Base-by-base conservation (phyloP, 2,888 invertebrate species). In the Pinctada fucata region DNA sequence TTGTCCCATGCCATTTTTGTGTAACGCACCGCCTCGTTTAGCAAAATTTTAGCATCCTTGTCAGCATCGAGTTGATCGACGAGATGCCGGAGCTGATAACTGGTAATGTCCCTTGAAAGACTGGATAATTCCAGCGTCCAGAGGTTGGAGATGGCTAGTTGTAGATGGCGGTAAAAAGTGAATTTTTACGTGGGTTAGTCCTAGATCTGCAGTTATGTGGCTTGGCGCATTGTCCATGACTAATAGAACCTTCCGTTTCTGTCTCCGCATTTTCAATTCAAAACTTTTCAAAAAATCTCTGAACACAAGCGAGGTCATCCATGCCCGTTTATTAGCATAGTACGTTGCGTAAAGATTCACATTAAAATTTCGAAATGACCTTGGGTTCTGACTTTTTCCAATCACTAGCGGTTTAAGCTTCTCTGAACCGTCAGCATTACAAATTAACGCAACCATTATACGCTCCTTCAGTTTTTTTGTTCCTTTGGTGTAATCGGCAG, bases 301-400 rank as follows among this genome's bases (percentile, higher is more conserved):
- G 58, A 82, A 84, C 2, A 84, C 72, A 80, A 58, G 80, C 76
- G 31, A n/a, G 31, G 4, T 83, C 84, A 84, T 84, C 83, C 83
- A 84, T 13, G 83, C 82, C 58, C 31, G 6, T 58, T 58, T 58
- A 67, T 67, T 13, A 10, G 16, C 31, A 16, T 2, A 10, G 45
- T 67, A 13, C 2, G 13, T 31, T 2, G 31, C 16, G 31, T 5
- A 67, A 8, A 67, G 45, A 3, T 45, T 13, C 10, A 67, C 67
- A 67, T 2, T 67, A 45, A 67, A 67, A 31, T 67, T 67, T 13
- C 5, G 16, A 5, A 67, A 67, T 3, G 16, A 67, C 16, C 16
- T 3, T 2, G 67, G 67, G 31, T 67, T 67, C 31, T 10, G 2
- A 3, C 16, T 8, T 31, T 67, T 67, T 45, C 67, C 67, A 67